Evolutionary conservation across 2,888 invertebrate genomes (phyloP).

Genomic region (Notodonta dromedarius): DNA sequence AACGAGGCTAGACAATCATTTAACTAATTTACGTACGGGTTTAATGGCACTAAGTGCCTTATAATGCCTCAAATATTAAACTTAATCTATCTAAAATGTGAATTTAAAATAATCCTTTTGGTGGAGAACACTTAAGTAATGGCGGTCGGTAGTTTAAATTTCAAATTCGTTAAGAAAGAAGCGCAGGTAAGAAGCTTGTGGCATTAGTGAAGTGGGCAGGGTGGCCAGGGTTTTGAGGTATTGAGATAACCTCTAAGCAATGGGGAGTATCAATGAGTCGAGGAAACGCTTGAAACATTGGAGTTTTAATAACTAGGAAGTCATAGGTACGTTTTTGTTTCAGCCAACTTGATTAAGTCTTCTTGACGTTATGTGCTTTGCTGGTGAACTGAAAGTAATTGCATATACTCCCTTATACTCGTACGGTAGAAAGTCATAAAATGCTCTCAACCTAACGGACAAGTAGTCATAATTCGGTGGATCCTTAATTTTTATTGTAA

Average conservation of each 20-base stretch:
- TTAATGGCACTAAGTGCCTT: slow-evolving; percentile 18
- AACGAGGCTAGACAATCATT: slow-evolving; percentile 7
- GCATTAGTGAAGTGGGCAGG: slow-evolving; percentile 18
- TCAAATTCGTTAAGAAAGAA: slow-evolving; percentile 37
- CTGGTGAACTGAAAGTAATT: too few relatives aligned
- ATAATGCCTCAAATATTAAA: slow-evolving; percentile 24
- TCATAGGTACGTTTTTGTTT: too few relatives aligned
- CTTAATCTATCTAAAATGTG: slow-evolving; percentile 22
- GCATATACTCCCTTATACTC: too few relatives aligned
- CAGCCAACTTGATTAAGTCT: too few relatives aligned
- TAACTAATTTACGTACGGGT: slow-evolving; percentile 20
- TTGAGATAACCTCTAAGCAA: background rate
- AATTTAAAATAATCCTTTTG: slow-evolving; percentile 7
- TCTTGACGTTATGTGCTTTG: too few relatives aligned
- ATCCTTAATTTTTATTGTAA: too few relatives aligned
- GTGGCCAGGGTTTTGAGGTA: background rate
- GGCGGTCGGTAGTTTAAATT: slow-evolving; percentile 36
- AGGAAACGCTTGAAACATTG: too few relatives aligned
- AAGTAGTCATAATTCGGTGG: too few relatives aligned
- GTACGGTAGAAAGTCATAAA: too few relatives aligned
- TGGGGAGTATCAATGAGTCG: too few relatives aligned
- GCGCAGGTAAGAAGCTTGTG: slow-evolving; percentile 29
- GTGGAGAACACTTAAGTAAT: slow-evolving; percentile 29
- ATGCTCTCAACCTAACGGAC: too few relatives aligned
- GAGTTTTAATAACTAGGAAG: too few relatives aligned